These are phyloP conservation scores for Antennarius maculatus DNA, from an alignment of 2,797 vertebrate genomes.

Conservation along the genomic window DNA sequence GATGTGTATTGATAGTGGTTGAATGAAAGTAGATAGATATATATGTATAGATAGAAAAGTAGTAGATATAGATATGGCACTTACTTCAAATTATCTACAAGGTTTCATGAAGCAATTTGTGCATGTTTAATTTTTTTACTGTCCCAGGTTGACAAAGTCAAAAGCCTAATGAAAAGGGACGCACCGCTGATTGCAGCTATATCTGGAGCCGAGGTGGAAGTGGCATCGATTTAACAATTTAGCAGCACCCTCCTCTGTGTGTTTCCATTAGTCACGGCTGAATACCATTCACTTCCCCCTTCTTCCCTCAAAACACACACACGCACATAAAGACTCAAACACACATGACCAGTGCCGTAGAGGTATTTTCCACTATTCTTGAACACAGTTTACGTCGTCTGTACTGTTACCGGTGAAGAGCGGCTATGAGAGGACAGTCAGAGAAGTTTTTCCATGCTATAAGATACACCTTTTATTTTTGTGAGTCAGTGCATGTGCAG, in stretches of 20 bases:
- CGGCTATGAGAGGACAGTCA: conserved; percentile 66
- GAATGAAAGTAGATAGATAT: background rate
- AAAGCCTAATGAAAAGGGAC: conserved; percentile 95
- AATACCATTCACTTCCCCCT: conserved; percentile 84
- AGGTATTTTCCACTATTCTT: conserved; percentile 45
- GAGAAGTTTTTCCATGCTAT: conserved; percentile 78
- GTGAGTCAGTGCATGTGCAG: conserved; percentile 83
- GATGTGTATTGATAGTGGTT: conserved; percentile 11
- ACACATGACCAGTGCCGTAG: conserved; percentile 18
- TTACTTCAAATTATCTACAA: conserved; percentile 76
- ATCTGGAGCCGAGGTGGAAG: conserved; percentile 92
- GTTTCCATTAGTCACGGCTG: conserved; percentile 93
- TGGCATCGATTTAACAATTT: conserved; percentile 93
- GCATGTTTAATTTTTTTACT: conserved; percentile 83
- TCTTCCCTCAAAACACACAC: conserved; percentile 63
- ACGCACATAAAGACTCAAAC: conserved; percentile 39
- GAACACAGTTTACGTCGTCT: conserved; percentile 40
- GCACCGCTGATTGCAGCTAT: conserved; percentile 94
- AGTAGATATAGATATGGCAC: conserved; percentile 53
- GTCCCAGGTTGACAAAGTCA: conserved; percentile 91
- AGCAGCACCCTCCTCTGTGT: conserved; percentile 88
- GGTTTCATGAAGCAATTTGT: conserved; percentile 82
- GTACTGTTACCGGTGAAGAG: conserved; percentile 42
- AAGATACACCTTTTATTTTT: conserved; percentile 88
- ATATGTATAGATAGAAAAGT: background rate